Base-by-base conservation (phyloP, 2,888 invertebrate genomes). In the Kuschelorhynchus macadamiae region DNA sequence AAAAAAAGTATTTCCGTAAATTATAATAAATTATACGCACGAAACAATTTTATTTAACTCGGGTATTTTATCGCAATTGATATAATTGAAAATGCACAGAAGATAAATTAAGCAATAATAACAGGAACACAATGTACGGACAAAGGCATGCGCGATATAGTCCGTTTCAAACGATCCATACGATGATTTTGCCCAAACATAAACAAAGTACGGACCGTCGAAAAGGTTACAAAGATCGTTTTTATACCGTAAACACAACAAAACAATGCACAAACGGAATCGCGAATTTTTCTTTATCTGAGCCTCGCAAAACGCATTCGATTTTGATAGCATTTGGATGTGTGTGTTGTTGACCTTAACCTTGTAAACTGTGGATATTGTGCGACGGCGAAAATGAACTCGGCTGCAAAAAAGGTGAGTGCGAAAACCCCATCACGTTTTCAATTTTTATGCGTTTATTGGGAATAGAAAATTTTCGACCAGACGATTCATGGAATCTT, bases 361-460 rank as follows among this genome's bases (percentile, higher is more conserved):
- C 57, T 49, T 62, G 44, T 39, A 49, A 39, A 3, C 20, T 11
- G 32, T 32, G 18, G 9, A 25, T n/a, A n/a, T 25, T 18, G 18
- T 21, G 44, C 14, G 50, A 36, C 33, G 25, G 3, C 25, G 25
- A 49, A 56, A 50, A 56, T 72, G 73, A 67, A 63, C 46, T 72
- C 71, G 30, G 71, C 71, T 46, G 49, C 52, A 12, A 71, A 69
- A 53, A 72, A 71, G 70, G 73, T 73, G 52, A 73, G 73, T 59
- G 12, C 46, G 36, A 11, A 30, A 44, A 11, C 25, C 14, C 8
- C 2, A 21, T 52, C 36, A 36, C 20, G 52, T 52, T 49, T 33
- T 36, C 21, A 21, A 16, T 53, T 59, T 50, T 41, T 32, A 52
- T 36, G 52, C 52, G 21, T 33, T 52, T 52, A 72, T 79, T 75